Evolutionary conservation across 2,797 vertebrate genomes (phyloP).

Genomic region (Hybognathus amarus): DNA sequence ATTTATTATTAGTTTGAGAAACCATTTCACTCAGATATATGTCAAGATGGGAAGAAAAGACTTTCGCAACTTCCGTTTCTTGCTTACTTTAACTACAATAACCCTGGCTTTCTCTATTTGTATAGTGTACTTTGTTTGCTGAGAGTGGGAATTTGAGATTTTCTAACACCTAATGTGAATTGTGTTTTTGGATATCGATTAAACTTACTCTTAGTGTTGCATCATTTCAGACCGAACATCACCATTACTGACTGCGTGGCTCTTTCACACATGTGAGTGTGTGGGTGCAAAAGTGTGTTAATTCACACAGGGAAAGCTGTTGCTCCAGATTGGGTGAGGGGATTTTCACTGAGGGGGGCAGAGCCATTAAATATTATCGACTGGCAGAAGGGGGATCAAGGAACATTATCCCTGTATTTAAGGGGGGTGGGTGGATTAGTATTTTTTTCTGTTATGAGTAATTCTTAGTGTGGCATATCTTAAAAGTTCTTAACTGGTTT

Average conservation of each 20-base stretch:
- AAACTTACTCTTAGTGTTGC: neutral
- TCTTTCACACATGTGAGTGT: conserved; percentile 7
- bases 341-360: conserved; percentile 14
- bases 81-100: neutral
- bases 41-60: neutral
- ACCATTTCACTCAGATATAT: too few species aligned
- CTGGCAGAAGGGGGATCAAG: neutral
- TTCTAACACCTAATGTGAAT: neutral
- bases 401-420: neutral
- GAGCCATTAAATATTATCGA: conserved; percentile 31
- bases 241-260: neutral
- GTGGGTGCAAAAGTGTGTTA: conserved; percentile 14
- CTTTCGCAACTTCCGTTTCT: neutral
- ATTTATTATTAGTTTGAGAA: too few species aligned
- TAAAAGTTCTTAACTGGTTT: neutral
- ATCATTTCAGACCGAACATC: conserved; percentile 1
- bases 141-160: neutral
- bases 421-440: neutral
- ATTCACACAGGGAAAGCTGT: conserved; percentile 27
- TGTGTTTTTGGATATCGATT: neutral
- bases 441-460: neutral
- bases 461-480: neutral
- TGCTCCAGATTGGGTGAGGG: conserved; percentile 15
- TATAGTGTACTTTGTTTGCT: neutral
- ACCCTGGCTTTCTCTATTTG: neutral